A percentile compares a stretch with the other conserved stretches of the same genome.
These are phyloP conservation scores for Drosophila pandora DNA, from an alignment of 1,140 invertebrate genomes.

Conservation along the genomic window DNA sequence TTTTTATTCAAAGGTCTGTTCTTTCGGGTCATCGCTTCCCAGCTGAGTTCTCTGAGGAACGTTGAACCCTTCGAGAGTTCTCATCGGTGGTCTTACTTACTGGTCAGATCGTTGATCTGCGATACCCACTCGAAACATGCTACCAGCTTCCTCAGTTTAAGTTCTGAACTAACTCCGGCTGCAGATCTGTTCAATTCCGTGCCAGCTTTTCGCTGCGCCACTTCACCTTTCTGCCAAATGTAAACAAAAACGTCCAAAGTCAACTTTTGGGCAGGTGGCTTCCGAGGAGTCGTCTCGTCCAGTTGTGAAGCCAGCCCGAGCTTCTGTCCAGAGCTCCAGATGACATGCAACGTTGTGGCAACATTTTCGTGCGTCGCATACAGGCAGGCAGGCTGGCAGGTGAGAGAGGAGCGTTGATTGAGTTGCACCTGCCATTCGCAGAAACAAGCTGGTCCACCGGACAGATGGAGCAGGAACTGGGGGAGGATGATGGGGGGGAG, in stretches of 20 bases:
- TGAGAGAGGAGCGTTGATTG: conserved; percentile 60
- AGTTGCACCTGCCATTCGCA: conserved; percentile 83
- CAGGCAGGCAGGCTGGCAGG: conserved; percentile 1
- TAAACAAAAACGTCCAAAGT: conserved; percentile 54
- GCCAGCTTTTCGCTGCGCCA: conserved; percentile 51
- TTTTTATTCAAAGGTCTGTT: neutral
- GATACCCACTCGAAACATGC: conserved; percentile 65
- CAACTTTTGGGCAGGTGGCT: conserved; percentile 61
- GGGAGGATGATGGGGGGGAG: neutral
- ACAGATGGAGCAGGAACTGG: conserved; percentile 1
- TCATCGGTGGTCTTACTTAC: conserved; percentile 6
- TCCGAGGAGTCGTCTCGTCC: conserved; percentile 4
- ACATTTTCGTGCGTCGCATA: conserved; percentile 6
- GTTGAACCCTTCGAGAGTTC: conserved; percentile 36
- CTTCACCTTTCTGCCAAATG: conserved; percentile 49
- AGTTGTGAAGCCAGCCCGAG: conserved; percentile 26
- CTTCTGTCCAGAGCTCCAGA: conserved; percentile 38
- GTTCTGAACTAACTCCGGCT: conserved; percentile 6
- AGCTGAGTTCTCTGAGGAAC: conserved; percentile 20
- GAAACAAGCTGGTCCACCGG: conserved; percentile 60
- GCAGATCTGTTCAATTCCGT: conserved; percentile 24
- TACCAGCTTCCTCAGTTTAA: conserved; percentile 68
- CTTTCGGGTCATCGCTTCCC: conserved; percentile 28
- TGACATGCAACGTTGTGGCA: conserved; percentile 57
- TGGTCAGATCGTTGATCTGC: conserved; percentile 67